Base-by-base conservation (phyloP, 2,888 invertebrate species). In the Penaeus monodon region DNA sequence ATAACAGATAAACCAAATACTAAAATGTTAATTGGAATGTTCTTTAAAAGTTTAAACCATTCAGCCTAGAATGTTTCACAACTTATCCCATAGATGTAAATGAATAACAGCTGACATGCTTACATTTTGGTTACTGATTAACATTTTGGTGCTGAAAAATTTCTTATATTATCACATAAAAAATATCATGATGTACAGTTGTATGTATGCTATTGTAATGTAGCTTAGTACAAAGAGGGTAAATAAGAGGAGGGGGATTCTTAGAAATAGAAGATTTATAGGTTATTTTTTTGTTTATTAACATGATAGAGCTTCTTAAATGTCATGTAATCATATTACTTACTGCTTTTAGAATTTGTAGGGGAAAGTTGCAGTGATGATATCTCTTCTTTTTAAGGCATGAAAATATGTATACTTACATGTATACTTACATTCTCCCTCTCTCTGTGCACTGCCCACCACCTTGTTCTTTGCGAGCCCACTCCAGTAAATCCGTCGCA, bases 401-500 rank as follows among this genome's bases (percentile, higher is more conserved):
- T 57, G 57, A 57, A 57, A 17, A 57, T 57, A 57, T 57, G 29
- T 33, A 70, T 27, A 33, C 29, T 70, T 70, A 14, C 17, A 27
- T 29, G 27, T 70, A 29, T 29, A 27, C 27, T 29, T 29, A 27
- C 14, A 24, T 66, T 78, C 79, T 80, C 84, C 84, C 84, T 81
- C 57, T 88, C 68, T 82, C 70, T 66, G 57, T 29, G 64, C 80
- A 64, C 70, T 73, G 49, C 82, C 78, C 78, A 64, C 66, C 65
- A 73, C 73, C 77, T 84, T 83, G 83, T 81, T 77, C 83, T 77
- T 77, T 88, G 84, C 84, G 84, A 84, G 88, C 88, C 88, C 88
- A 88, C 84, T 84, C 80, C 88, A 88, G 88, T 88, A 66, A 88
- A 88, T 88, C 88, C 88, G 88, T 88, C 88, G 88, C 88, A 88